Evolutionary conservation across 1,140 invertebrate species (phyloP).

Genomic region (Hyposmocoma kahamanoa): DNA sequence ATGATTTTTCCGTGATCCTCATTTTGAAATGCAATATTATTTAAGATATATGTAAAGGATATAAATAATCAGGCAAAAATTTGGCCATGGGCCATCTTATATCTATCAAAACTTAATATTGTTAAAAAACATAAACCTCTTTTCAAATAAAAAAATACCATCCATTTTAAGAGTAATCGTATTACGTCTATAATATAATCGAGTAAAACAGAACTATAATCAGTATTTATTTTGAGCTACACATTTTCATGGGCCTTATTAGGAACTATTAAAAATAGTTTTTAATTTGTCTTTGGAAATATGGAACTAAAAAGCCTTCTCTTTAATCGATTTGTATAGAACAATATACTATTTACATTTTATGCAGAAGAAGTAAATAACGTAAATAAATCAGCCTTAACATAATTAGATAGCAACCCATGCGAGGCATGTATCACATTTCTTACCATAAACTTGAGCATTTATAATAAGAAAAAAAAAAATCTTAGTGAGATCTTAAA

Average conservation of each 20-base stretch:
- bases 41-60: background rate
- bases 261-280: background rate
- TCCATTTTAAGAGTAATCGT: background rate
- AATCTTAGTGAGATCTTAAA: slow-evolving; percentile 1
- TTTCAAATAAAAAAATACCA: background rate
- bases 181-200: background rate
- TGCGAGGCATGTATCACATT: no score
- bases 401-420: no score
- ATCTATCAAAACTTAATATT: background rate
- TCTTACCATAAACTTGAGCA: no score
- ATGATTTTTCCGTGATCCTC: background rate
- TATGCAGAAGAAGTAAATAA: no score
- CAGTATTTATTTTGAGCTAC: background rate
- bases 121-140: background rate
- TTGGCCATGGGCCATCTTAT: background rate
- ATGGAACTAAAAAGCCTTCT: no score
- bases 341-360: no score
- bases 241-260: background rate
- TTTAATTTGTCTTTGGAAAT: no score
- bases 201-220: background rate
- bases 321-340: no score
- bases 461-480: slow-evolving; percentile 5
- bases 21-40: background rate
- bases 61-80: background rate
- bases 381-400: no score